These are phyloP conservation scores for Allobates femoralis DNA, from an alignment of 2,797 vertebrate genomes.

Conservation along the genomic window DNA sequence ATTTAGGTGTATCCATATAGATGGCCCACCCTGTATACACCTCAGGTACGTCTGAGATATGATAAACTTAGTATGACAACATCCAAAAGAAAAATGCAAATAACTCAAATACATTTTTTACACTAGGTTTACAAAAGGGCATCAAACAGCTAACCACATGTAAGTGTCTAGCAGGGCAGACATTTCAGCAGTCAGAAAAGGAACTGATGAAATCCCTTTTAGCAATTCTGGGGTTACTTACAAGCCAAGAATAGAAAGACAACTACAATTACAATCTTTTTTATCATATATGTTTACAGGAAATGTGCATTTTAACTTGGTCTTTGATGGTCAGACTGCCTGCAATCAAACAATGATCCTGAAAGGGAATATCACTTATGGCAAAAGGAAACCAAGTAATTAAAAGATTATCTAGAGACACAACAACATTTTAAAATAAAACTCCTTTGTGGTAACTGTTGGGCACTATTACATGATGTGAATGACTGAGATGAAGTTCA, in stretches of 20 bases:
- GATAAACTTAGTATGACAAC: neutral
- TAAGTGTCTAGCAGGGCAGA: neutral
- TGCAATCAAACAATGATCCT: constrained; percentile 52
- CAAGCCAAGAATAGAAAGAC: constrained; percentile 14
- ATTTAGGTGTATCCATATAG: too few species aligned
- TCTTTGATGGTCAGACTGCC: constrained; percentile 54
- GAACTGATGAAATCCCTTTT: constrained; percentile 57
- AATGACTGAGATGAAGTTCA: constrained; percentile 43
- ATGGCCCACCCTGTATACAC: too few species aligned
- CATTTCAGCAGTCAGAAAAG: constrained; percentile 1
- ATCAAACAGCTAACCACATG: neutral
- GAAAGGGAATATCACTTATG: constrained; percentile 48
- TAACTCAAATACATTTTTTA: neutral
- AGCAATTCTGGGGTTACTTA: constrained; percentile 56
- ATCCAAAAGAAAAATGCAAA: neutral
- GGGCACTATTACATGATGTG: constrained; percentile 48
- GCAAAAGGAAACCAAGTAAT: constrained; percentile 56
- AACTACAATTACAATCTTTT: constrained; percentile 43
- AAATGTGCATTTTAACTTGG: constrained; percentile 45
- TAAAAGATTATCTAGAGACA: constrained; percentile 60
- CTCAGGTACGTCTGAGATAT: neutral
- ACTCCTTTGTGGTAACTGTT: constrained; percentile 50
- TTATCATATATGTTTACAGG: constrained; percentile 42
- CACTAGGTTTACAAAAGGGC: neutral
- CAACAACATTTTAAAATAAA: constrained; percentile 60